phyloP scores from a whole-genome alignment of 2,888 invertebrate species.

The Papilio gigon region DNA sequence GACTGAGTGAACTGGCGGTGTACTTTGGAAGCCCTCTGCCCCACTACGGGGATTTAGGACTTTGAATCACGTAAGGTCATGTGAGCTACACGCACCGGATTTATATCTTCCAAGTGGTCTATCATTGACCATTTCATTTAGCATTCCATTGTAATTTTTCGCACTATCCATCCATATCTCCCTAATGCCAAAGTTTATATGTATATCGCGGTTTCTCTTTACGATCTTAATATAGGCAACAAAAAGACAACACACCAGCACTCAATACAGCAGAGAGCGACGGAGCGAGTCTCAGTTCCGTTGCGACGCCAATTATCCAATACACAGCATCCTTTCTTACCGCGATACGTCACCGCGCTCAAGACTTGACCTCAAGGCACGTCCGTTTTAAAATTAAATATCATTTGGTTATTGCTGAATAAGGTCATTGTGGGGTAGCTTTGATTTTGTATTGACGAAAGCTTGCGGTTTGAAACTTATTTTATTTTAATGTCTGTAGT shows the following conservation, averaged over 20 bases:
- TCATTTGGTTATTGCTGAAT: background rate
- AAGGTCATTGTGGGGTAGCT: background rate
- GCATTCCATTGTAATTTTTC: too few species aligned
- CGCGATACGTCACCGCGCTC: background rate
- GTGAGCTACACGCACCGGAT: too few species aligned
- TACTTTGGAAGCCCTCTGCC: too few species aligned
- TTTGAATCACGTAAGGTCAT: too few species aligned
- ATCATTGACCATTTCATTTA: too few species aligned
- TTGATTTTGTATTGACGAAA: background rate
- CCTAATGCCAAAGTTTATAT: too few species aligned
- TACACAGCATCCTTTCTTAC: slow-evolving; percentile 34
- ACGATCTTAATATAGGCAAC: background rate
- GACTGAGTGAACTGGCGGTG: too few species aligned
- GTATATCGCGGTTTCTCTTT: background rate
- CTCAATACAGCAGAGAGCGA: background rate
- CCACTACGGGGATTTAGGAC: too few species aligned
- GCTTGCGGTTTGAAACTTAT: background rate
- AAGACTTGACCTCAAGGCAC: slow-evolving; percentile 20
- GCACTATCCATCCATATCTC: too few species aligned
- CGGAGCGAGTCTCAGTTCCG: slow-evolving; percentile 12
- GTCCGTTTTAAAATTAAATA: slow-evolving; percentile 20
- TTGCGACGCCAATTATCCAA: slow-evolving; percentile 30
- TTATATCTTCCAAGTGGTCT: too few species aligned
- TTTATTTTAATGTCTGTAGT: too few species aligned
- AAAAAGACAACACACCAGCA: slow-evolving; percentile 2